A percentile compares a stretch with the other conserved stretches of the same genome.
Conservation (phyloP, 2,113 vertebrate species). For the Oncorhynchus mykiss region DNA sequence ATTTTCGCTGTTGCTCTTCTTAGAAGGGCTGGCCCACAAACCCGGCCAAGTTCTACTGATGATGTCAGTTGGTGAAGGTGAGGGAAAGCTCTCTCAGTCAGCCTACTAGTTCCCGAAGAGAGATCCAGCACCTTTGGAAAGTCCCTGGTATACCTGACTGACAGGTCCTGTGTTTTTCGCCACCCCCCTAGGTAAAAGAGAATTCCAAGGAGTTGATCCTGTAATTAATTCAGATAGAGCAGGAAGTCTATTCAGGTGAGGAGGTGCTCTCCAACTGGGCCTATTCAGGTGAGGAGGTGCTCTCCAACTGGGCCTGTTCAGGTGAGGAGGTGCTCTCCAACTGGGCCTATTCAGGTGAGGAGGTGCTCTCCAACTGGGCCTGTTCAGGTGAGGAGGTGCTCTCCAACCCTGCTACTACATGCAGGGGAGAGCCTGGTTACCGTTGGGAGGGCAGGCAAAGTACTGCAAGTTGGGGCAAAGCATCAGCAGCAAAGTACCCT, state of each 20-base stretch:
- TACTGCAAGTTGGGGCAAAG: not conserved
- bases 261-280: not conserved
- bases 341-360: slow-evolving; percentile 14
- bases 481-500: not conserved
- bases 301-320: slow-evolving; percentile 1
- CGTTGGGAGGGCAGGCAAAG: not conserved
- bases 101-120: not conserved
- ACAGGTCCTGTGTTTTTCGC: not conserved
- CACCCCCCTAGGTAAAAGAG: too few relatives aligned
- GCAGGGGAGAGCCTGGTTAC: not conserved
- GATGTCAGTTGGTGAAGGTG: slow-evolving; percentile 19
- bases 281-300: slow-evolving; percentile 6
- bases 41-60: slow-evolving; percentile 1
- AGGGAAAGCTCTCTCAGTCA: slow-evolving; percentile 32
- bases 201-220: slow-evolving; percentile 5
- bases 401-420: not conserved
- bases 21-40: slow-evolving; percentile 34
- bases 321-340: slow-evolving; percentile 1
- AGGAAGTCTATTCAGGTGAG: slow-evolving; percentile 16
- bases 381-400: slow-evolving; percentile 11
- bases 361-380: not conserved
- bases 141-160: not conserved
- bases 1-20: slow-evolving; percentile 33
- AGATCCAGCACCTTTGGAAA: not conserved
- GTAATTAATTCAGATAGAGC: slow-evolving; percentile 19